Base-by-base conservation (phyloP, 2,888 invertebrate species). In the Noctua fimbriata region DNA sequence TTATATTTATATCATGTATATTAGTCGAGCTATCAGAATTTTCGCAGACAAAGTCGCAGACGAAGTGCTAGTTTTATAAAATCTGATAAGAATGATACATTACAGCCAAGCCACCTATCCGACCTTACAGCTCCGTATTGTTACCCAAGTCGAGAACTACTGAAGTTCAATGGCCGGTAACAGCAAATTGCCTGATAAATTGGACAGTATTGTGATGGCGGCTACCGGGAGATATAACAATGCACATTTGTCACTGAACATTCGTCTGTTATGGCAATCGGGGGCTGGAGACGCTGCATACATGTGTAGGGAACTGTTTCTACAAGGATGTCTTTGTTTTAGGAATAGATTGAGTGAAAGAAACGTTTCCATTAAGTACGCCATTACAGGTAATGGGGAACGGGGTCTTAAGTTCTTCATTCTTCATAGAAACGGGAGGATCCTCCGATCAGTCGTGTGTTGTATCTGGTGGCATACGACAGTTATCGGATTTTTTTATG, bases 171-270 rank as follows among this genome's bases (percentile, higher is more conserved):
- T 75, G 72, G 84, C 63, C 81, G 28, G 67, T 36, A 55, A 52
- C 49, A 76, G 79, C 69, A 87, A 87, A 87, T 86, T 87, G 87
- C 79, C 76, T 86, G 87, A 86, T 86, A 84, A 81, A 86, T 86
- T 86, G 84, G 70, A 75, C 84, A 71, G 84, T 84, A 84, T 87
- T 87, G 85, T 87, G 81, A 75, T 84, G 58, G 41, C 10, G 9
- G 66, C 28, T 65, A 69, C 84, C 41, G 82, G 73, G 32, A 60
- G 36, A 63, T 58, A 44, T 70, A 60, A 77, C 80, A 77, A 81
- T 80, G 66, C 55, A 28, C 63, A 81, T 85, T 81, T 77, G 84
- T 77, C 66, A 69, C 47, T 60, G 79, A 44, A 71, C 63, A 76
- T 70, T 69, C 47, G n/a, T 66, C 36, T 69, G 36, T 55, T 63